Evolutionary conservation across 2,113 vertebrate species (phyloP).

Genomic region (Anguilla rostrata): DNA sequence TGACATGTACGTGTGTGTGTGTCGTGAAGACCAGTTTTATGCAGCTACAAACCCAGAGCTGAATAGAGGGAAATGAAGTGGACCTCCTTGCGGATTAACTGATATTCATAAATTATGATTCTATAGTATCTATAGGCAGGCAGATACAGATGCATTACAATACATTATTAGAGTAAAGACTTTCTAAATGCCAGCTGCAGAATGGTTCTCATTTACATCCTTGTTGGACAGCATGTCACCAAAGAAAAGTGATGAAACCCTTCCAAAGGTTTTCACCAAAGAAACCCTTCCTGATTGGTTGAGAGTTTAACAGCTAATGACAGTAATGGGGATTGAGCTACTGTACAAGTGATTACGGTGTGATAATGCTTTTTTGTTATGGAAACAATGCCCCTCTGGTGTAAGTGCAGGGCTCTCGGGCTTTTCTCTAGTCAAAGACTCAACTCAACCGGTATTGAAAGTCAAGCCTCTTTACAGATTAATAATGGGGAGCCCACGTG

Average conservation of each 20-base stretch:
- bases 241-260: neutral
- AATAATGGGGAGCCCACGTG: neutral
- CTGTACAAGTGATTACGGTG: neutral
- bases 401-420: neutral
- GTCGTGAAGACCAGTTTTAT: neutral
- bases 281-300: neutral
- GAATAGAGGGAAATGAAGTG: too few species aligned
- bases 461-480: slow-evolving; percentile 31
- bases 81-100: neutral
- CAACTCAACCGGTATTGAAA: slow-evolving; percentile 6
- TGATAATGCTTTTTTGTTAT: neutral
- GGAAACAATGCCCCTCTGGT: neutral
- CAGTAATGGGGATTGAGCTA: neutral
- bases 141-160: too few species aligned
- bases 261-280: neutral
- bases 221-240: neutral
- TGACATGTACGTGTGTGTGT: too few species aligned
- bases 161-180: neutral
- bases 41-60: neutral
- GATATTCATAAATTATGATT: neutral
- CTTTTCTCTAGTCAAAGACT: slow-evolving; percentile 11
- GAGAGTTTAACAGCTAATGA: neutral
- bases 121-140: neutral
- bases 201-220: neutral
- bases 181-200: neutral